Percentiles rank a stretch among this genome's conserved stretches.
Evolutionary conservation across 2,888 invertebrate genomes (phyloP).

Genomic region (Fragum sueziense): DNA sequence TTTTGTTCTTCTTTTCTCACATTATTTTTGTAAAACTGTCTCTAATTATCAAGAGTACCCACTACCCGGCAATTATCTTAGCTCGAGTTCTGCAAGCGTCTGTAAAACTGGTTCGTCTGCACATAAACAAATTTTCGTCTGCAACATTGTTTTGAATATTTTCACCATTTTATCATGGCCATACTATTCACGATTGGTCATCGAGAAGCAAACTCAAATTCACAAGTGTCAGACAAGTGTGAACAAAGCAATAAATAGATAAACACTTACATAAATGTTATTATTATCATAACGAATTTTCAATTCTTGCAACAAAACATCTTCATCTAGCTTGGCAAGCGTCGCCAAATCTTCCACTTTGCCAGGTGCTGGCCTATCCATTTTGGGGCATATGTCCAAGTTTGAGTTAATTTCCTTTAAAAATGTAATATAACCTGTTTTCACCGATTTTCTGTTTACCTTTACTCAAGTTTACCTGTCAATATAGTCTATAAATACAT

Average conservation of each 20-base stretch:
- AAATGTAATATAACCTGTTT: background rate
- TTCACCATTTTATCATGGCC: background rate
- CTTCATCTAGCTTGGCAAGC: constrained; percentile 76
- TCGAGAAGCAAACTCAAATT: background rate
- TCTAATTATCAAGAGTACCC: too few species aligned
- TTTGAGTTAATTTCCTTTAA: background rate
- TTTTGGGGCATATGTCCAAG: background rate
- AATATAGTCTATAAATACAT: background rate
- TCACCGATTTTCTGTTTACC: background rate
- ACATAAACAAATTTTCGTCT: too few species aligned
- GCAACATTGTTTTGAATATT: background rate
- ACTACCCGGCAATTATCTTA: too few species aligned
- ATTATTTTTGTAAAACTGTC: too few species aligned
- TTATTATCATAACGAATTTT: constrained; percentile 73
- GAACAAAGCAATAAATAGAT: background rate
- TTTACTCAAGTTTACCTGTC: background rate
- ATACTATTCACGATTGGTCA: background rate
- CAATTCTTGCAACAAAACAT: constrained; percentile 74
- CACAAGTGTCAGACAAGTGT: background rate
- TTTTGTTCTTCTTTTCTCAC: too few species aligned
- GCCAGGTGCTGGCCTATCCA: constrained; percentile 66
- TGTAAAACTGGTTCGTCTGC: too few species aligned
- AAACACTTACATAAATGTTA: constrained; percentile 77
- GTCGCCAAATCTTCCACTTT: constrained; percentile 75
- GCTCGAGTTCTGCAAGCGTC: too few species aligned